phyloP scores from a whole-genome alignment of 2,888 invertebrate genomes.

The Chrysolina haemoptera region DNA sequence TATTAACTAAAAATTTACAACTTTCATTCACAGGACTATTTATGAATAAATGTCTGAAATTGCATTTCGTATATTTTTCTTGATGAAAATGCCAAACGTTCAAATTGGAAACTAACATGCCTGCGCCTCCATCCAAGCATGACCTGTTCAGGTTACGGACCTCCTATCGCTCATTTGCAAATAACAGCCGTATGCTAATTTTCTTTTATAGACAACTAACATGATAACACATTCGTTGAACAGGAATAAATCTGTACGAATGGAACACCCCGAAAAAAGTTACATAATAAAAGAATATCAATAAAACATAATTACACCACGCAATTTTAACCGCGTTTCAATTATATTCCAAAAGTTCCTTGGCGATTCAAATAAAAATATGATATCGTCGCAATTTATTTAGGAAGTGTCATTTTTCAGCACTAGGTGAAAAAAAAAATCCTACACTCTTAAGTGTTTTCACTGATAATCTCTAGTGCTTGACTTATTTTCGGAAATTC shows the following conservation, averaged over 20 bases:
- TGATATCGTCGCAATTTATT: not conserved
- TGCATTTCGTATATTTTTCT: too few species aligned
- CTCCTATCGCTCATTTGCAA: not conserved
- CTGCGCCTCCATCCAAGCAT: not conserved
- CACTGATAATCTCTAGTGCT: too few species aligned
- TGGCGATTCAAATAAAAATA: not conserved
- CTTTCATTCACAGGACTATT: too few species aligned
- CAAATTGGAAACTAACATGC: too few species aligned
- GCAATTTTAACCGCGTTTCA: not conserved
- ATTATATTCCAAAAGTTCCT: not conserved
- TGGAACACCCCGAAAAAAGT: not conserved
- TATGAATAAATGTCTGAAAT: too few species aligned
- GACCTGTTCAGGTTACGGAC: not conserved
- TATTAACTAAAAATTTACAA: too few species aligned
- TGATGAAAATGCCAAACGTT: too few species aligned
- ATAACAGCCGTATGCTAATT: not conserved
- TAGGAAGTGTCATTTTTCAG: too few species aligned
- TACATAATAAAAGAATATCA: not conserved
- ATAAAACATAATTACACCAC: not conserved
- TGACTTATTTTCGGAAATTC: too few species aligned
- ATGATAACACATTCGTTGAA: not conserved
- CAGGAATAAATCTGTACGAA: not conserved
- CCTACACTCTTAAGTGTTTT: too few species aligned
- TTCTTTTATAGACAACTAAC: conserved; percentile 1
- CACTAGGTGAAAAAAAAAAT: too few species aligned